Conservation (phyloP, 2,797 vertebrate species). For the Alectoris magna region DNA sequence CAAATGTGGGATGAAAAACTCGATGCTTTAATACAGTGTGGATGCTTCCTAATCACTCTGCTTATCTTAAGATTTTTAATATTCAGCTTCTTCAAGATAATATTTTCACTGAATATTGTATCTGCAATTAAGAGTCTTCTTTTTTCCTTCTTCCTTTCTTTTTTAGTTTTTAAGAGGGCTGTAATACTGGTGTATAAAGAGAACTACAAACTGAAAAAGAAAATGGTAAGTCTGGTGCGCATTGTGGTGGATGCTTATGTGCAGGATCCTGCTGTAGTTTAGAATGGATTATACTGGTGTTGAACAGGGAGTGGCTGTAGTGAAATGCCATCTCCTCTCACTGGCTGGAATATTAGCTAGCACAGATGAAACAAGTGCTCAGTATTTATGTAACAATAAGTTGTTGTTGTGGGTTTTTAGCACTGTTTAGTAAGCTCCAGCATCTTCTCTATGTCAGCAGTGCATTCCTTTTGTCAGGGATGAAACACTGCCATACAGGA, state of each 20-base stretch:
- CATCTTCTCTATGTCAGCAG: neutral
- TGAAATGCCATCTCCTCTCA: neutral
- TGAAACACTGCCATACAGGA: neutral
- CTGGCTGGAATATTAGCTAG: neutral
- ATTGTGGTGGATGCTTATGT: neutral
- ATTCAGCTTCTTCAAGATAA: neutral
- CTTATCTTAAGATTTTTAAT: neutral
- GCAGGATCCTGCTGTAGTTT: neutral
- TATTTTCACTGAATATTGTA: neutral
- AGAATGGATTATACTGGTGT: fast-evolving
- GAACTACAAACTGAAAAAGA: conserved; percentile 95
- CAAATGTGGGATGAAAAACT: neutral
- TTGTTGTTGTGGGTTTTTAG: neutral
- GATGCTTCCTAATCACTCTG: neutral
- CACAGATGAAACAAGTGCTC: neutral
- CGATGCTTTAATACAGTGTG: neutral
- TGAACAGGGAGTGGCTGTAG: neutral
- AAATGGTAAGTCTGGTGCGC: conserved; percentile 85
- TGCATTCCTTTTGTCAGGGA: neutral
- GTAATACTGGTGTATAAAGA: conserved; percentile 97
- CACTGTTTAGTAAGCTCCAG: neutral
- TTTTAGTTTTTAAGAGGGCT: conserved; percentile 95
- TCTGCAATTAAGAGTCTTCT: neutral
- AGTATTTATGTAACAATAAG: neutral
- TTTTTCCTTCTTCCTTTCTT: neutral